Evolutionary conservation across 2,888 invertebrate species (phyloP).

Genomic region (Cataglyphis livida): DNA sequence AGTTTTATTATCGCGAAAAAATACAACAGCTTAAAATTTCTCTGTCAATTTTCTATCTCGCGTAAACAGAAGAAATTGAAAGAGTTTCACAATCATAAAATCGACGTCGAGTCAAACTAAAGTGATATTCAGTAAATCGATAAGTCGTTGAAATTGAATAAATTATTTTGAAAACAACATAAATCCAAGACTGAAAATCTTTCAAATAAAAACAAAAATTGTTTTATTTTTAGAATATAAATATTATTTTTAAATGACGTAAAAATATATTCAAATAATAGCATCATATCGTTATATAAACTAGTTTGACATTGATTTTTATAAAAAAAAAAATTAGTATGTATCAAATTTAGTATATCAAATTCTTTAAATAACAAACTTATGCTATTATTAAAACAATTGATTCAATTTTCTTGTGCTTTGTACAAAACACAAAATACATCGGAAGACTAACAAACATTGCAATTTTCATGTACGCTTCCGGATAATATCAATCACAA

Average conservation of each 20-base stretch:
- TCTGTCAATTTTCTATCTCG: not conserved
- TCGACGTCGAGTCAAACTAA: not conserved
- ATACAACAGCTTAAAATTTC: not conserved
- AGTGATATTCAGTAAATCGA: not conserved
- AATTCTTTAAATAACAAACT: not conserved
- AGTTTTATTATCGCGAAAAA: not conserved
- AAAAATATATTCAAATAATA: not conserved
- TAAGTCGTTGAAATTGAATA: slow-evolving; percentile 10
- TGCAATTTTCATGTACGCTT: not conserved
- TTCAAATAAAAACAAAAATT: not conserved
- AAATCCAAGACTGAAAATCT: not conserved
- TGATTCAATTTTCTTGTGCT: not conserved
- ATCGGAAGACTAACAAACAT: not conserved
- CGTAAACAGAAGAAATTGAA: not conserved
- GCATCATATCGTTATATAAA: not conserved
- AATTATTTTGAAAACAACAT: not conserved
- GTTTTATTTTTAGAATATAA: not conserved
- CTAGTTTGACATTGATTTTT: not conserved
- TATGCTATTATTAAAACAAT: not conserved
- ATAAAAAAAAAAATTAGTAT: not conserved
- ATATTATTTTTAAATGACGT: not conserved
- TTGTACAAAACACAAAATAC: not conserved
- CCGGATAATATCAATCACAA: not conserved
- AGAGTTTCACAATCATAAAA: not conserved
- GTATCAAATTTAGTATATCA: too few relatives aligned